Conservation (phyloP, 35 echinoderm and acorn worm species). For the Lytechinus pictus region DNA sequence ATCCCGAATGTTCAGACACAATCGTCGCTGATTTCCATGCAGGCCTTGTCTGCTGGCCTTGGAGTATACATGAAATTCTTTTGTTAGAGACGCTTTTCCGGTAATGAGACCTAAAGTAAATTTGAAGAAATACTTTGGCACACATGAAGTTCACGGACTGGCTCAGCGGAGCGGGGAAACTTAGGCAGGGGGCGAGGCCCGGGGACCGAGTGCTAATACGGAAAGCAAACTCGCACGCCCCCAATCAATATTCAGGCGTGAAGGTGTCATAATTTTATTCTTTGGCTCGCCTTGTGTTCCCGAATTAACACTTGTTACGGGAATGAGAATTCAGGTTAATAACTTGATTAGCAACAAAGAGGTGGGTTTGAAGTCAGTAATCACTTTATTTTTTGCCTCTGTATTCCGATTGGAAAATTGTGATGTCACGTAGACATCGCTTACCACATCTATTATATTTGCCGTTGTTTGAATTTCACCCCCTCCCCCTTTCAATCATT, state of each 20-base stretch:
- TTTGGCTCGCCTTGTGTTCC: background rate
- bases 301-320: conserved; percentile 10
- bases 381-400: background rate
- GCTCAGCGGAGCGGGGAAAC: background rate
- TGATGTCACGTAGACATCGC: background rate
- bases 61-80: background rate
- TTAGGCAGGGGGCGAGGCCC: background rate
- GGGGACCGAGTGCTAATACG: background rate
- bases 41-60: background rate
- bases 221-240: conserved; percentile 27
- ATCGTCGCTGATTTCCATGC: background rate
- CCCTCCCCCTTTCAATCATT: background rate
- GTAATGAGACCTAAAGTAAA: conserved; percentile 7
- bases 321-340: background rate
- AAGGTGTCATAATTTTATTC: background rate
- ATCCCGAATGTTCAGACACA: background rate
- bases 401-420: background rate
- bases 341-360: conserved; percentile 2
- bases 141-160: conserved; percentile 8
- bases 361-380: background rate
- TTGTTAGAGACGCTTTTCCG: conserved; percentile 22
- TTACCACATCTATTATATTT: background rate
- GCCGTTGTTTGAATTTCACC: too few species aligned
- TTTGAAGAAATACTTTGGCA: background rate
- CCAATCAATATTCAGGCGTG: conserved; percentile 16